Evolutionary conservation across 2,888 invertebrate species (phyloP).

Genomic region (Drosophila robusta): DNA sequence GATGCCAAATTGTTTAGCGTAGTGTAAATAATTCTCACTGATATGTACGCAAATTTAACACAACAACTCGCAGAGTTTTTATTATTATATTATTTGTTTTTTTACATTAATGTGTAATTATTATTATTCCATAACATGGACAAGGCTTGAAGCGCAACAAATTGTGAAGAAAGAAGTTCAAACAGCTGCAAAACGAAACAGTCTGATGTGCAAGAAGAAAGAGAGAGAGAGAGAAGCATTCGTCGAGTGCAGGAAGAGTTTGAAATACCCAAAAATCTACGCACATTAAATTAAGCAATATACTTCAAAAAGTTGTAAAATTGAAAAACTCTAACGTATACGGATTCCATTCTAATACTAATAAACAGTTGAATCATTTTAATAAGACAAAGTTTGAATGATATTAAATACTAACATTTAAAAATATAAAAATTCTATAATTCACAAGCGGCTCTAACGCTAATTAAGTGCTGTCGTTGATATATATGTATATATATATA

Average conservation of each 20-base stretch:
- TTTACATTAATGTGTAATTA: neutral
- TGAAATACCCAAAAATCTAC: constrained; percentile 2
- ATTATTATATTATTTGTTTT: neutral
- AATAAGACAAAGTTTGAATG: constrained; percentile 7
- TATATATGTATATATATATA: neutral
- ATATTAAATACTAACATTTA: constrained; percentile 6
- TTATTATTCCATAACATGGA: constrained; percentile 8
- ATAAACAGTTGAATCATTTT: constrained; percentile 10
- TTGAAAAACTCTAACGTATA: neutral
- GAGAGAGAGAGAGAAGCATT: neutral
- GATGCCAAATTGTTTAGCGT: constrained; percentile 41
- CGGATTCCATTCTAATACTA: constrained; percentile 4
- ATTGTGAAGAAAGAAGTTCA: neutral
- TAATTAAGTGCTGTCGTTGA: constrained; percentile 4
- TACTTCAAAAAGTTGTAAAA: neutral
- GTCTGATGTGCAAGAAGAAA: neutral
- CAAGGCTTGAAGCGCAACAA: constrained; percentile 13
- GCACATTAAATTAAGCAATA: neutral
- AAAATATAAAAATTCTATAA: constrained; percentile 11
- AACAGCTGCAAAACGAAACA: neutral
- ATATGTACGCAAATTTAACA: constrained; percentile 68
- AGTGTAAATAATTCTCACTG: constrained; percentile 71
- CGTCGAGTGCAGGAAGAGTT: constrained; percentile 3
- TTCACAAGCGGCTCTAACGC: constrained; percentile 24
- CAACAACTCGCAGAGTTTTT: constrained; percentile 51